phyloP scores from a whole-genome alignment of 2,797 vertebrate species.

The Holocentrus rufus region DNA sequence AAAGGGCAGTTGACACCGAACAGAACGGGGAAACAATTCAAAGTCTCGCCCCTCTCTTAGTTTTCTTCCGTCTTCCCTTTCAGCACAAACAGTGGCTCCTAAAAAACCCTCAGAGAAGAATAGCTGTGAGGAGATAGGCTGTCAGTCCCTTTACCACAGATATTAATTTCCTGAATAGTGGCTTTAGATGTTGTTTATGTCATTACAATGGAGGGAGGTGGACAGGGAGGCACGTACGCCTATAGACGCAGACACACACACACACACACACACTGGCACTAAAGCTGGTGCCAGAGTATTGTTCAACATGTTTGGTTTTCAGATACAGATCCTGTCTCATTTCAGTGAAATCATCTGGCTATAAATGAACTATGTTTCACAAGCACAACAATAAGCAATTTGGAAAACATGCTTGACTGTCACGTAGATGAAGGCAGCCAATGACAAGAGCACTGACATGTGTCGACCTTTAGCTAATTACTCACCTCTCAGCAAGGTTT shows the following conservation, averaged over 20 bases:
- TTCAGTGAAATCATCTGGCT: constrained; percentile 61
- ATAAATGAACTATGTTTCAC: constrained; percentile 38
- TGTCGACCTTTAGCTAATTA: constrained; percentile 38
- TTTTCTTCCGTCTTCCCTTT: constrained; percentile 16
- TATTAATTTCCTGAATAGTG: constrained; percentile 58
- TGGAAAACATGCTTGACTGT: constrained; percentile 35
- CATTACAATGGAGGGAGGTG: constrained; percentile 53
- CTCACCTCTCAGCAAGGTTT: constrained; percentile 31
- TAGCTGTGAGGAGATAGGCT: constrained; percentile 52
- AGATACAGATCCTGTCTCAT: constrained; percentile 53
- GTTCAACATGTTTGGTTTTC: constrained; percentile 67
- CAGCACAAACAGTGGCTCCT: constrained; percentile 19
- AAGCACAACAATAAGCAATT: constrained; percentile 27
- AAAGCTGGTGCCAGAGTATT: constrained; percentile 65
- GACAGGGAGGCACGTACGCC: constrained; percentile 33
- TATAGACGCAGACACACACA: constrained; percentile 17
- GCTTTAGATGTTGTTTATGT: constrained; percentile 43
- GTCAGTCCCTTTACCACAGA: constrained; percentile 53
- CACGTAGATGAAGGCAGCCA: constrained; percentile 51
- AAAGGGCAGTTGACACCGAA: constrained; percentile 11
- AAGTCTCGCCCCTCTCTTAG: constrained; percentile 23
- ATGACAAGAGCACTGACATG: constrained; percentile 29
- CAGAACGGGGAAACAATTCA: constrained; percentile 22
- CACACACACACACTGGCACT: constrained; percentile 18
- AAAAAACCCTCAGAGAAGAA: constrained; percentile 18